These are phyloP conservation scores for Oncorhynchus kisutch DNA, from an alignment of 2,113 vertebrate species.

Conservation along the genomic window DNA sequence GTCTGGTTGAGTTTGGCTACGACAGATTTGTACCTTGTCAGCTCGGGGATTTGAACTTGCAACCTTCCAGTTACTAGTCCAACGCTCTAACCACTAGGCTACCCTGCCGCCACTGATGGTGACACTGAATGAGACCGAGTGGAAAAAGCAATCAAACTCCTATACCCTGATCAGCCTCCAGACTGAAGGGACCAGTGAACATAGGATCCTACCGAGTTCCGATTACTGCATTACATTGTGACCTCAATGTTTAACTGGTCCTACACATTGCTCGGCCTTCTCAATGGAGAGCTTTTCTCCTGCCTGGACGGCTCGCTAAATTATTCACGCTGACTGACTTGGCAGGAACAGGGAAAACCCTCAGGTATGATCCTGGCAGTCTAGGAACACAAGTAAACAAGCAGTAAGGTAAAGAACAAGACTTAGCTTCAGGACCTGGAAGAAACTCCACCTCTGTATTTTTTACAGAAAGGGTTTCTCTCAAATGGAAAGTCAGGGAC, in stretches of 20 bases:
- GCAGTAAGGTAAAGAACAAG: neutral
- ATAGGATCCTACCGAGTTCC: conserved; percentile 45
- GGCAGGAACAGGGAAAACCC: conserved; percentile 34
- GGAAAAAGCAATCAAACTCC: neutral
- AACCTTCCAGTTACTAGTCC: no score
- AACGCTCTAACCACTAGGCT: no score
- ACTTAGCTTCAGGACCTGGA: neutral
- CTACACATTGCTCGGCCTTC: conserved; percentile 41
- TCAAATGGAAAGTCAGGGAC: no score
- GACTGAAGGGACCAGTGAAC: neutral
- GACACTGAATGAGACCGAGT: neutral
- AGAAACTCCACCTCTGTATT: no score
- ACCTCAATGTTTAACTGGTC: conserved; percentile 68
- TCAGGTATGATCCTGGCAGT: conserved; percentile 4
- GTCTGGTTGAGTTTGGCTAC: no score
- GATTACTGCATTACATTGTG: conserved; percentile 59
- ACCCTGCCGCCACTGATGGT: no score
- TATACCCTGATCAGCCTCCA: conserved; percentile 1
- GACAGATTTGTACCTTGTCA: no score
- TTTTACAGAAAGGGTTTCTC: no score
- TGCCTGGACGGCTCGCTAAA: conserved; percentile 57
- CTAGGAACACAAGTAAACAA: conserved; percentile 1
- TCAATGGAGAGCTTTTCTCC: conserved; percentile 52
- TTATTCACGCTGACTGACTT: conserved; percentile 66
- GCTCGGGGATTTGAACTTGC: no score